A percentile compares a stretch with the other conserved stretches of the same genome.
These are phyloP conservation scores for Pseudomyrmex gracilis DNA, from an alignment of 1,140 invertebrate species.

Conservation along the genomic window DNA sequence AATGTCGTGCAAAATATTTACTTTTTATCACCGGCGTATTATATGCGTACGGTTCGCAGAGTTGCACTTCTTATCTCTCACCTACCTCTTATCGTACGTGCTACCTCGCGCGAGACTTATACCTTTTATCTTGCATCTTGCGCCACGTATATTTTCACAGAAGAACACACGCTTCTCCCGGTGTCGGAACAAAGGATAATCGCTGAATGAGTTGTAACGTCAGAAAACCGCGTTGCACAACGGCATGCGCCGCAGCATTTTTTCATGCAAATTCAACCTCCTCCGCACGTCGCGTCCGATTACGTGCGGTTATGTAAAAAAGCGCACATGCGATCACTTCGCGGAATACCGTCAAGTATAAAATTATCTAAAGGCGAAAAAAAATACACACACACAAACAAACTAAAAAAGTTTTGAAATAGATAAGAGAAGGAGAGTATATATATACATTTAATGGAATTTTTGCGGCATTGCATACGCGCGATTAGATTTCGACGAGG, in stretches of 20 bases:
- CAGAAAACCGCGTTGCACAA: slow-evolving; percentile 54
- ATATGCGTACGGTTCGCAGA: slow-evolving; percentile 30
- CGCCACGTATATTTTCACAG: slow-evolving; percentile 46
- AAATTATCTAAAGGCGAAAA: background rate
- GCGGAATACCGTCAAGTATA: slow-evolving; percentile 11
- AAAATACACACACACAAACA: too few species aligned
- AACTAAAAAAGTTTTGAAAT: background rate
- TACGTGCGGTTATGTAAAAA: slow-evolving; percentile 37
- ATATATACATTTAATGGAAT: too few species aligned
- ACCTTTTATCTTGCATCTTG: slow-evolving; percentile 57
- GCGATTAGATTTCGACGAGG: too few species aligned
- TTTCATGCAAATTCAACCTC: slow-evolving; percentile 60
- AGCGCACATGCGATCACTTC: slow-evolving; percentile 29
- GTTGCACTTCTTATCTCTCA: slow-evolving; percentile 32
- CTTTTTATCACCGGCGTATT: slow-evolving; percentile 31
- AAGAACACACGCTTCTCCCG: slow-evolving; percentile 12
- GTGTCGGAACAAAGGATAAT: slow-evolving; percentile 53
- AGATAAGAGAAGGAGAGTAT: background rate
- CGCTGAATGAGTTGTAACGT: slow-evolving; percentile 60
- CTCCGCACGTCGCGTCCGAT: slow-evolving; percentile 15
- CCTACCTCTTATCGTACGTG: slow-evolving; percentile 43
- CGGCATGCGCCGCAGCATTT: slow-evolving; percentile 22
- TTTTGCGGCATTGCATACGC: background rate
- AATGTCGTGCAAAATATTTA: slow-evolving; percentile 55
- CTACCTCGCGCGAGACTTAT: slow-evolving; percentile 54